A percentile compares a stretch with the other conserved stretches of the same genome.
Evolutionary conservation across 1,140 invertebrate genomes (phyloP).

Genomic region (Penaeus vannamei): DNA sequence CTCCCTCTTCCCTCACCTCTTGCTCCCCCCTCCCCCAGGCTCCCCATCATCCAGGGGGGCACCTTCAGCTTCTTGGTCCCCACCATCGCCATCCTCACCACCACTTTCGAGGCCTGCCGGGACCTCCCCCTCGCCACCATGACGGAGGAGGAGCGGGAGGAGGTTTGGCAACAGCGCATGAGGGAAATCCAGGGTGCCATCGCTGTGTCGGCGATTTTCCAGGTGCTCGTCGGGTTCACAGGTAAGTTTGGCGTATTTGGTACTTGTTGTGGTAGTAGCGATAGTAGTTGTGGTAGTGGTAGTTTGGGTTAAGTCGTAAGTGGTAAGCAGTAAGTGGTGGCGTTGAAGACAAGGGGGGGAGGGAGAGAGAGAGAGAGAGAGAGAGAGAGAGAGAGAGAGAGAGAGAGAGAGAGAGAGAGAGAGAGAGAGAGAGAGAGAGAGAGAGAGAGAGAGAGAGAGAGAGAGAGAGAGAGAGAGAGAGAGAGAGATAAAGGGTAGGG

Average conservation of each 20-base stretch:
- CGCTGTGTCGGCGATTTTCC: constrained; percentile 83
- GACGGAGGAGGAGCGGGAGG: constrained; percentile 75
- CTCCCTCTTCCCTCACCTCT: background rate
- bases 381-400: too few relatives aligned
- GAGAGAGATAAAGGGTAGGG: too few relatives aligned
- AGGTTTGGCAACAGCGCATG: constrained; percentile 85
- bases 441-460: too few relatives aligned
- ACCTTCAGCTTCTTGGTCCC: constrained; percentile 90
- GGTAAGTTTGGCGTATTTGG: constrained; percentile 70
- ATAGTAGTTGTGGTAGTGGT: background rate
- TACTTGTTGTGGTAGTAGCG: background rate
- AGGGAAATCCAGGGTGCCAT: constrained; percentile 88
- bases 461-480: too few relatives aligned
- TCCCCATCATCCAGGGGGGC: constrained; percentile 83
- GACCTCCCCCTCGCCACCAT: constrained; percentile 72
- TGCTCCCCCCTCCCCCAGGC: constrained; percentile 71
- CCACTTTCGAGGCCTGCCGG: constrained; percentile 84
- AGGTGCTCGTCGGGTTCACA: constrained; percentile 82
- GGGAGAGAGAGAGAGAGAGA: too few relatives aligned
- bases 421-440: too few relatives aligned
- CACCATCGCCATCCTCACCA: constrained; percentile 83
- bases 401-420: too few relatives aligned
- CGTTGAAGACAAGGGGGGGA: too few relatives aligned
- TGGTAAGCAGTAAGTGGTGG: too few relatives aligned
- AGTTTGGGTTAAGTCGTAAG: too few relatives aligned